These are phyloP conservation scores for Emydocephalus ijimae DNA, from an alignment of 2,113 vertebrate genomes.

Conservation along the genomic window DNA sequence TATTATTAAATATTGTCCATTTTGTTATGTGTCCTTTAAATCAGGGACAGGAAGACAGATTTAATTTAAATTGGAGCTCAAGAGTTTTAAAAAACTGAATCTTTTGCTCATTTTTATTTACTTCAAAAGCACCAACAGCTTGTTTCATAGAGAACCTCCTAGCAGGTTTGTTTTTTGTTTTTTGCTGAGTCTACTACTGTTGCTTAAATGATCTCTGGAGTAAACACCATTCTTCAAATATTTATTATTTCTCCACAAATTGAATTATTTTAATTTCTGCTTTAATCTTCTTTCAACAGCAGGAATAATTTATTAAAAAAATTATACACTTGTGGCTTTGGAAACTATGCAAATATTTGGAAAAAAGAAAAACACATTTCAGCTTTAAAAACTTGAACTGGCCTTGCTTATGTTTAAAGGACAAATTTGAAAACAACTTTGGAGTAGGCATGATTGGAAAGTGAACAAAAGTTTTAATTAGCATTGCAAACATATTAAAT, in stretches of 20 bases:
- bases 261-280: slow-evolving; percentile 2
- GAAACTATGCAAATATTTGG: neutral
- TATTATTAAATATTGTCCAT: neutral
- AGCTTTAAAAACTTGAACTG: neutral
- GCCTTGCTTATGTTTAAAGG: neutral
- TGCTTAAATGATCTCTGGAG: neutral
- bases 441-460: neutral
- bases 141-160: neutral
- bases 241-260: slow-evolving; percentile 5
- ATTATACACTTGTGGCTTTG: slow-evolving; percentile 8
- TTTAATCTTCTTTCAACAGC: neutral
- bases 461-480: neutral
- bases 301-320: neutral
- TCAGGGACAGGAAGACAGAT: neutral
- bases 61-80: neutral
- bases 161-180: neutral
- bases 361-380: neutral
- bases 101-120: neutral
- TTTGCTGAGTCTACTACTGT: neutral
- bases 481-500: neutral
- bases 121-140: neutral
- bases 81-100: neutral
- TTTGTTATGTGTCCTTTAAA: neutral
- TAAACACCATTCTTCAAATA: neutral
- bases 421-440: neutral